Base-by-base conservation (phyloP, 1,140 invertebrate genomes). In the Lordiphosa clarofinis region DNA sequence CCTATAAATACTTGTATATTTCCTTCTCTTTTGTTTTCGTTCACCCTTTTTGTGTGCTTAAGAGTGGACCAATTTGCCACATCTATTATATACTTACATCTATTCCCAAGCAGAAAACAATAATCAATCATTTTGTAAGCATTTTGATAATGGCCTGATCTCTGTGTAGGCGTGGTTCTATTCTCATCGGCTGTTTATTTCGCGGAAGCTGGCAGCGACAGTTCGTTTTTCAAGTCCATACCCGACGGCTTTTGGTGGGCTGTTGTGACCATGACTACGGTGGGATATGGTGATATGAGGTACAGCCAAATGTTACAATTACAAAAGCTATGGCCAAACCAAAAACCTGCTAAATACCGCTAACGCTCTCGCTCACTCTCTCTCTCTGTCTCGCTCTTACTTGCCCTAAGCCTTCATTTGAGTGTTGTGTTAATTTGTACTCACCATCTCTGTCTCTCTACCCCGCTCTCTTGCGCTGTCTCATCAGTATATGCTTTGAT, bases 211-310 rank as follows among this genome's bases (percentile, higher is more conserved):
- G 96, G 98, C 90, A 96, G 94, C 90, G 94, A 95, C 91, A 98
- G 99, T 92, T 98, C 97, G 78, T 95, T 97, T 94, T 99, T 99
- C 94, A 98, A 98, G 92, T 98, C 96, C 90, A 99, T 99, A 92
- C 96, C 95, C 88, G 95, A 95, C 91, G 96, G 97, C 90, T 99
- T 99, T 93, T 99, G 98, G 98, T 99, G 97, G 97, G 96, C 96
- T 90, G 96, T 99, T 90, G 98, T 99, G 90, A 99, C 98, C 90
- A 99, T 99, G 98, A 96, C 97, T 90, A 99, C 98, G 91, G 98
- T 99, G 91, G 98, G 98, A 91, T 99, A 99, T 94, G 98, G 98
- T 92, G 98, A 99, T 92, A 99, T 99, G 97, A 97, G 95, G 95
- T 96, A 96, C 63, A 82, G 56, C 58, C 72, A 68, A 54, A 76